phyloP scores from a whole-genome alignment of 1,140 invertebrate species.

The Hylaeus anthracinus region DNA sequence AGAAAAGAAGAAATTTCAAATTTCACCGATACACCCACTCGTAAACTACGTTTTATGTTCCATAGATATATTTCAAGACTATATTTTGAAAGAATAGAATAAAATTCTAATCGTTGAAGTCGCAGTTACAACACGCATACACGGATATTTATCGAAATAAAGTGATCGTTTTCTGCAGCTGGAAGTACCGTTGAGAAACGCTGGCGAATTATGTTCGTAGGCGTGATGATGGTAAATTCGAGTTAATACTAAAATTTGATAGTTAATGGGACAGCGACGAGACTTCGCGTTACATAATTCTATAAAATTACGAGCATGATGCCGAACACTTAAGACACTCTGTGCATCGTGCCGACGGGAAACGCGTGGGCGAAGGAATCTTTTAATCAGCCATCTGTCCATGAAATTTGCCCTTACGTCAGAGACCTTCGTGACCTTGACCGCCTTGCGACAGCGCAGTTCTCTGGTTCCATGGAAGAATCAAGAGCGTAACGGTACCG shows the following conservation, averaged over 20 bases:
- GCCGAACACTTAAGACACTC: no score
- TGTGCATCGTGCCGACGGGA: no score
- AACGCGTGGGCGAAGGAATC: slow-evolving; percentile 19
- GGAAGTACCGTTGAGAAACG: no score
- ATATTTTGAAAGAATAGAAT: no score
- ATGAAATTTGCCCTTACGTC: slow-evolving; percentile 23
- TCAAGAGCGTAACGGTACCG: slow-evolving; percentile 17
- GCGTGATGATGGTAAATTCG: not conserved
- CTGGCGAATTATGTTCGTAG: not conserved
- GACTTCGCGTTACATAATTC: not conserved
- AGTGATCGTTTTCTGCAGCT: no score
- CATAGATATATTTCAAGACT: not conserved
- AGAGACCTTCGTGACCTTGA: slow-evolving; percentile 26
- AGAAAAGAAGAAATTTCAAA: not conserved
- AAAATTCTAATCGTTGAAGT: no score
- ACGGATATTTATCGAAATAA: no score
- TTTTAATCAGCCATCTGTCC: slow-evolving; percentile 14
- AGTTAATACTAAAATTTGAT: not conserved
- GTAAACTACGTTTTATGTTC: not conserved
- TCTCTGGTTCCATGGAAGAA: slow-evolving; percentile 1
- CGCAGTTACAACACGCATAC: no score
- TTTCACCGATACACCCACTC: not conserved
- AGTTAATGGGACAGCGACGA: not conserved
- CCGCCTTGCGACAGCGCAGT: slow-evolving; percentile 6
- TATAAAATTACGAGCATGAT: not conserved